Evolutionary conservation across 2,797 vertebrate genomes (phyloP).

Genomic region (Alectoris magna): DNA sequence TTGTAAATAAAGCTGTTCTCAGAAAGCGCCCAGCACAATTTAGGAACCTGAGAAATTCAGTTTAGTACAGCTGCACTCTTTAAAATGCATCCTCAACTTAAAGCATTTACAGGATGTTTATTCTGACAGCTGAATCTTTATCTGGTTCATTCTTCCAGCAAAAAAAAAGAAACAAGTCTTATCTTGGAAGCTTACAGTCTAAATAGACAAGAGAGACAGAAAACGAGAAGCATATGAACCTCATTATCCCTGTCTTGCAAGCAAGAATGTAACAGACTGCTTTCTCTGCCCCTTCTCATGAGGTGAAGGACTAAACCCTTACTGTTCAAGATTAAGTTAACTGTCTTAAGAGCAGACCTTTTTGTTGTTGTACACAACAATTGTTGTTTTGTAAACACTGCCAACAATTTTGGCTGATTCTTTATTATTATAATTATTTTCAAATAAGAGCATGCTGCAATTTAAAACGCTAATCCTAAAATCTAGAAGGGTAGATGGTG

Average conservation of each 20-base stretch:
- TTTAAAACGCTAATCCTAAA: background rate
- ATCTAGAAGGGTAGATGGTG: background rate
- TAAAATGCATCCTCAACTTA: background rate
- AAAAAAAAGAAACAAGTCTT: background rate
- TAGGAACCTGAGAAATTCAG: background rate
- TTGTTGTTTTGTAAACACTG: background rate
- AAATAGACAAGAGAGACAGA: background rate
- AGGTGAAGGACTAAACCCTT: background rate
- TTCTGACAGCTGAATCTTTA: background rate
- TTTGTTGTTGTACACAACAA: background rate
- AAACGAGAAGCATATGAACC: accelerated
- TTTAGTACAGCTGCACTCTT: background rate
- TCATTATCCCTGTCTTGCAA: background rate
- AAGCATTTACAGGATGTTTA: background rate
- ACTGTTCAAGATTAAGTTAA: background rate
- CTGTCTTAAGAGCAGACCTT: background rate
- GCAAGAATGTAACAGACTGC: background rate
- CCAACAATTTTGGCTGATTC: background rate
- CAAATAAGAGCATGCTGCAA: background rate
- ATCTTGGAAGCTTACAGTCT: background rate
- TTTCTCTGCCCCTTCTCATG: background rate
- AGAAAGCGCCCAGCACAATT: background rate
- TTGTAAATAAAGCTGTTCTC: slow-evolving; percentile 7
- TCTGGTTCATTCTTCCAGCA: background rate
- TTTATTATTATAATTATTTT: background rate